Evolutionary conservation across 1,140 invertebrate species (phyloP), one percentile per base, ranked within the genome.

Genomic region (Magallana gigas): DNA sequence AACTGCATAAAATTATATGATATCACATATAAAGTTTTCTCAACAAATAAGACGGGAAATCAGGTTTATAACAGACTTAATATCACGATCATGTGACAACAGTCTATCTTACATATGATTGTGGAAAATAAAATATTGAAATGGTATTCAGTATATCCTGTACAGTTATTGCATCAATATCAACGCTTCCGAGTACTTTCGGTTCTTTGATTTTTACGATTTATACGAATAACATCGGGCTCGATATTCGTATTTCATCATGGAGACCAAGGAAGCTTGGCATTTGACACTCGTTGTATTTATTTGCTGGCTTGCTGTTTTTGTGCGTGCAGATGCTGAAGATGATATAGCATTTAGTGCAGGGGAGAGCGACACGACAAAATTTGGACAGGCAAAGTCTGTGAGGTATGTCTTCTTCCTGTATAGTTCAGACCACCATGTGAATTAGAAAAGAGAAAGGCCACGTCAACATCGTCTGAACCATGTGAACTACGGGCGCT

Each of bases 311-410:
- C 14, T 76, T 11, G 18, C 18, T 29, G 9, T 11, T 23, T 12
- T 76, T 29, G 68, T 29, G 12, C 23, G 9, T 29, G 23, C 68
- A 29, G 18, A 76, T 76, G 36, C 18, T 36, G 68, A 76, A 12
- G 68, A 76, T 29, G 68, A 76, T 3, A 9, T 76, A 29, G 68
- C 68, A 76, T 76, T 29, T 76, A 18, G 36, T 12, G 36, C 68
- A 36, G 68, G 68, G 36, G 68, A 23, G 12, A 12, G 6, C 14
- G 68, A 76, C 12, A 29, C 68, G 0, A 76, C 23, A 57, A 84
- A 90, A 88, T 82, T 86, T 81, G 85, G 85, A 59, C 60, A 86
- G 16, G 85, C 85, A 29, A 86, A 86, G 59, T 16, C 85, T 56
- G 85, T 86, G 6, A 80, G 84, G 84, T 85, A 56, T 36, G 23